phyloP scores from a whole-genome alignment of 2,113 vertebrate genomes.

The Prunella fulvescens region DNA sequence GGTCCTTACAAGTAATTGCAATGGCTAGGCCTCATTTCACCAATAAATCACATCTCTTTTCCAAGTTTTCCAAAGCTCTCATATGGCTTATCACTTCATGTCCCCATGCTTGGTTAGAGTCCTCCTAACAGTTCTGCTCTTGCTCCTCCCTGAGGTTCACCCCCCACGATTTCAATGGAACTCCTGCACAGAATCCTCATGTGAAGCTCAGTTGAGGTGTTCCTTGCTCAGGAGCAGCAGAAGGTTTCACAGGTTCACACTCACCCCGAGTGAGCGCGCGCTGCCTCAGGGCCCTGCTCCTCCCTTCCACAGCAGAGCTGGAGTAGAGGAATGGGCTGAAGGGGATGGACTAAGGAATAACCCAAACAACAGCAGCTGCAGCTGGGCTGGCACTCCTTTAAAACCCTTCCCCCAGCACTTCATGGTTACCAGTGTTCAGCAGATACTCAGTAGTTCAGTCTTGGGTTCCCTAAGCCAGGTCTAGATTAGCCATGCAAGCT shows the following conservation, averaged over 20 bases:
- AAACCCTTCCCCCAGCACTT: background rate
- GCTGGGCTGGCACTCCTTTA: background rate
- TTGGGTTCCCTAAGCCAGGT: background rate
- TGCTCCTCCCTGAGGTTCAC: background rate
- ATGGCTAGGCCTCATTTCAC: background rate
- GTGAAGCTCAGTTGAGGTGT: background rate
- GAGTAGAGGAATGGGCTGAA: no score
- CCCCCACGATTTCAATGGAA: background rate
- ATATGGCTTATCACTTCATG: background rate
- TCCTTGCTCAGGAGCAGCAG: background rate
- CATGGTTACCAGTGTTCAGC: background rate
- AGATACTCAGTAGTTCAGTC: background rate
- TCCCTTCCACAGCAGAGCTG: background rate
- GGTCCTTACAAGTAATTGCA: background rate
- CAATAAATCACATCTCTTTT: background rate
- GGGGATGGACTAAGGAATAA: background rate
- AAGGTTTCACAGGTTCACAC: background rate
- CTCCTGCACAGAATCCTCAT: background rate
- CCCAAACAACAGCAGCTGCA: background rate
- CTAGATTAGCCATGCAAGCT: background rate
- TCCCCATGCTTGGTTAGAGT: background rate
- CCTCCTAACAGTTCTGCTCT: background rate
- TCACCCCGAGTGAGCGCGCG: fast-evolving
- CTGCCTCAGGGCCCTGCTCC: background rate
- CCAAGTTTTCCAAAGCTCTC: background rate